Conservation (phyloP, 2,797 vertebrate species). For the Orientallactaga sibirica region DNA sequence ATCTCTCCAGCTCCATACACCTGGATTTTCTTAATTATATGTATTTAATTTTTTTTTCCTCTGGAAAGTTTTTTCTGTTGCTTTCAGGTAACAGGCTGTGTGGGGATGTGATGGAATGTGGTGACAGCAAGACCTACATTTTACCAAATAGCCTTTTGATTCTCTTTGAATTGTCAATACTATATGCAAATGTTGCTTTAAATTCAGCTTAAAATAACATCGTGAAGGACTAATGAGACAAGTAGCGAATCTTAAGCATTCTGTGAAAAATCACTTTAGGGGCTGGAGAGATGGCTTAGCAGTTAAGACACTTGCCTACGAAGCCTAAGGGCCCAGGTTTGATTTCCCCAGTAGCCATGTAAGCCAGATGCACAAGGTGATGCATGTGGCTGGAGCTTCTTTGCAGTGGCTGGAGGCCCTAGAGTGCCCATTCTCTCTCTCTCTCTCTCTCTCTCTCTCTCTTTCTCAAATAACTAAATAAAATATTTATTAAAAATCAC, state of each 20-base stretch:
- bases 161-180: conserved; percentile 31
- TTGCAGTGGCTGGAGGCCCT: too few relatives aligned
- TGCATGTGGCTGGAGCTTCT: too few relatives aligned
- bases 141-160: not conserved
- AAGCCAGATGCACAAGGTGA: too few relatives aligned
- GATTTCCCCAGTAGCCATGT: too few relatives aligned
- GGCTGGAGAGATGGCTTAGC: too few relatives aligned
- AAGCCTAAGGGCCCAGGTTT: too few relatives aligned
- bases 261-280: not conserved
- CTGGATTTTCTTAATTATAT: not conserved
- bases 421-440: too few relatives aligned
- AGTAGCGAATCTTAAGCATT: not conserved
- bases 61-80: not conserved
- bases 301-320: too few relatives aligned
- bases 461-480: too few relatives aligned
- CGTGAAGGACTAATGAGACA: not conserved
- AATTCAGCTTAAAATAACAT: conserved; percentile 5
- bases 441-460: too few relatives aligned
- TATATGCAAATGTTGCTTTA: not conserved
- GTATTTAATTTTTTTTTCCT: not conserved
- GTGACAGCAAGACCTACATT: not conserved
- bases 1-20: not conserved
- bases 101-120: not conserved
- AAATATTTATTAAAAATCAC: not conserved
- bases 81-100: not conserved